These are phyloP conservation scores for Urophycis tenuis DNA, from an alignment of 2,797 vertebrate species.

Conservation along the genomic window DNA sequence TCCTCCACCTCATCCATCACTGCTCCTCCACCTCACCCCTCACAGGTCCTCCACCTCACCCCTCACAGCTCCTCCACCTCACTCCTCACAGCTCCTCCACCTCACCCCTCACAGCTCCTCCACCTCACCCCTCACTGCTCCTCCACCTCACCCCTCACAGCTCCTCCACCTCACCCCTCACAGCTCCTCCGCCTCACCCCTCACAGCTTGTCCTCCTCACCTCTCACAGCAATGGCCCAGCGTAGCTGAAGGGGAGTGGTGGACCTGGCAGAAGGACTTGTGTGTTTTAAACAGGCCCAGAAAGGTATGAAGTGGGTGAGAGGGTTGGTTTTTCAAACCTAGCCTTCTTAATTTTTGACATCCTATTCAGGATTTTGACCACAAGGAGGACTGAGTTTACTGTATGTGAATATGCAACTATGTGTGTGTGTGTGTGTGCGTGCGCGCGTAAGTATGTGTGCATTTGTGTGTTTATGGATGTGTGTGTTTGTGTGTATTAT, in stretches of 20 bases:
- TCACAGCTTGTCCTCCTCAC: conserved; percentile 45
- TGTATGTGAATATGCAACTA: conserved; percentile 8
- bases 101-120: not conserved
- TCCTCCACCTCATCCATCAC: too few species aligned
- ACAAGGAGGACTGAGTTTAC: conserved; percentile 34
- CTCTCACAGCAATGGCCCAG: conserved; percentile 69
- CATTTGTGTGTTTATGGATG: not conserved
- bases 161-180: conserved; percentile 28
- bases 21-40: too few species aligned
- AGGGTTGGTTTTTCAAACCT: conserved; percentile 36
- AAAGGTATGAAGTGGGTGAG: conserved; percentile 45
- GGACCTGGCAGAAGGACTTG: conserved; percentile 29
- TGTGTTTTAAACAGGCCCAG: conserved; percentile 55
- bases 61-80: too few species aligned
- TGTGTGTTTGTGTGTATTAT: conserved; percentile 52
- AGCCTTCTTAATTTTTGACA: conserved; percentile 49
- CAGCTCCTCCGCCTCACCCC: conserved; percentile 25
- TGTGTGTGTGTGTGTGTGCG: conserved; percentile 36
- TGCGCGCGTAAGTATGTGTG: conserved; percentile 1
- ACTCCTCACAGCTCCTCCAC: conserved; percentile 51
- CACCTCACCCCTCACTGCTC: too few species aligned
- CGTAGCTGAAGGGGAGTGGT: conserved; percentile 29
- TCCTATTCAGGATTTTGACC: conserved; percentile 19
- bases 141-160: too few species aligned
- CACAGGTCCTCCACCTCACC: too few species aligned